Percentiles rank a stretch among this genome's conserved stretches.
These are phyloP conservation scores for Ciona savignyi DNA, from an alignment of 23 tunicate genomes.

Conservation along the genomic window DNA sequence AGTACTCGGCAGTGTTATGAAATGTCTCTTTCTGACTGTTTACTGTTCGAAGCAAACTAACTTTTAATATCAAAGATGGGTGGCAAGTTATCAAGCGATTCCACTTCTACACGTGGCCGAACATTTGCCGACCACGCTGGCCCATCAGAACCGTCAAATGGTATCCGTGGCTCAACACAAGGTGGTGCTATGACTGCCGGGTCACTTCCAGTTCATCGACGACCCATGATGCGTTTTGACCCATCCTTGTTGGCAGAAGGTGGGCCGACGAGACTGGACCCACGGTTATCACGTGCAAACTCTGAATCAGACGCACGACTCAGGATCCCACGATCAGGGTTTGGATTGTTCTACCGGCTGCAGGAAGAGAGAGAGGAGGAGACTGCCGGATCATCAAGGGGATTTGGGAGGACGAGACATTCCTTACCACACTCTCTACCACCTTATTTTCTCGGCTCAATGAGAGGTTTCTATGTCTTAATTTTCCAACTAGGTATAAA, in stretches of 20 bases:
- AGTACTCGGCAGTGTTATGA: too few relatives aligned
- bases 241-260: not conserved
- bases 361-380: slow-evolving; percentile 22
- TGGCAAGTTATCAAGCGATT: not conserved
- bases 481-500: too few relatives aligned
- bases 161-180: not conserved
- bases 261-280: not conserved
- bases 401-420: not conserved
- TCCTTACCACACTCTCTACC: slow-evolving; percentile 36
- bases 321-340: slow-evolving; percentile 30
- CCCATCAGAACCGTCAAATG: not conserved
- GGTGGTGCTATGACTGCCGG: not conserved
- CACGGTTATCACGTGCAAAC: slow-evolving; percentile 25
- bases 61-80: too few relatives aligned
- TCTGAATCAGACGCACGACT: slow-evolving; percentile 28
- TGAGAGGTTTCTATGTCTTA: slow-evolving; percentile 47
- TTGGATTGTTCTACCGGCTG: slow-evolving; percentile 33
- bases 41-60: too few relatives aligned
- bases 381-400: slow-evolving; percentile 12
- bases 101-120: not conserved
- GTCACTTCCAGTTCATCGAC: not conserved
- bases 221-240: not conserved
- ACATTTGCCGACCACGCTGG: not conserved
- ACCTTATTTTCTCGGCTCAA: slow-evolving; percentile 28
- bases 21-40: too few relatives aligned